Evolutionary conservation across 2,113 vertebrate genomes (phyloP).

Genomic region (Morone chrysops): DNA sequence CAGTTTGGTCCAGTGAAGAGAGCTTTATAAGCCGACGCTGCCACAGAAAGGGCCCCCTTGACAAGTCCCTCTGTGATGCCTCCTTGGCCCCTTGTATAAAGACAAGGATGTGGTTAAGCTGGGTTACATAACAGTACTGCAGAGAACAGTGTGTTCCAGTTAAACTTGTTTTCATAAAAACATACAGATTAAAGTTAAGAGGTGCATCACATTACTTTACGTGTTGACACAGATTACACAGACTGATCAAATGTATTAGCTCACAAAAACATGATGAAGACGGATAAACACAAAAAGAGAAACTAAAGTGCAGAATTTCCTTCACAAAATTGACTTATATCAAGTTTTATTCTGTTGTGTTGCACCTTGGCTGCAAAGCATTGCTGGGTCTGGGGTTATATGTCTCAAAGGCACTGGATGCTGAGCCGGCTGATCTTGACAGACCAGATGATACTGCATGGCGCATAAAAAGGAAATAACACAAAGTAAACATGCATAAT

Average conservation of each 20-base stretch:
- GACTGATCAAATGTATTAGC: background rate
- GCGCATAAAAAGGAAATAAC: conserved; percentile 17
- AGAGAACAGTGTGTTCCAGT: conserved; percentile 2
- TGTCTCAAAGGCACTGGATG: conserved; percentile 83
- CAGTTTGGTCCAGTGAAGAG: conserved; percentile 93
- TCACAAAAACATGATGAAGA: background rate
- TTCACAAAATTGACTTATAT: background rate
- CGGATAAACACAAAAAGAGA: no score
- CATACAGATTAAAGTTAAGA: background rate
- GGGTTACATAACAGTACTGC: background rate
- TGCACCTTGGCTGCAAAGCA: conserved; percentile 83
- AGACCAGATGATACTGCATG: conserved; percentile 66
- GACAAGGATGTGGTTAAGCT: conserved; percentile 28
- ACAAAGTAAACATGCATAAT: background rate
- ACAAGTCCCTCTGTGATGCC: conserved; percentile 94
- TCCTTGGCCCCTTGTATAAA: conserved; percentile 68
- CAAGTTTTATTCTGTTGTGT: background rate
- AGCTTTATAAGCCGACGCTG: conserved; percentile 97
- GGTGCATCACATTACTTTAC: background rate
- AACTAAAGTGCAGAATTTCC: background rate
- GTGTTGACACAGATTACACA: background rate
- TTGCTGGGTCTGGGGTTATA: conserved; percentile 79
- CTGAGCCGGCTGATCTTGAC: conserved; percentile 79
- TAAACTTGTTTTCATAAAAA: background rate
- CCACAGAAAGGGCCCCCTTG: conserved; percentile 97